Base-by-base conservation (phyloP, 1,140 invertebrate species). In the Zaprionus inermis region DNA sequence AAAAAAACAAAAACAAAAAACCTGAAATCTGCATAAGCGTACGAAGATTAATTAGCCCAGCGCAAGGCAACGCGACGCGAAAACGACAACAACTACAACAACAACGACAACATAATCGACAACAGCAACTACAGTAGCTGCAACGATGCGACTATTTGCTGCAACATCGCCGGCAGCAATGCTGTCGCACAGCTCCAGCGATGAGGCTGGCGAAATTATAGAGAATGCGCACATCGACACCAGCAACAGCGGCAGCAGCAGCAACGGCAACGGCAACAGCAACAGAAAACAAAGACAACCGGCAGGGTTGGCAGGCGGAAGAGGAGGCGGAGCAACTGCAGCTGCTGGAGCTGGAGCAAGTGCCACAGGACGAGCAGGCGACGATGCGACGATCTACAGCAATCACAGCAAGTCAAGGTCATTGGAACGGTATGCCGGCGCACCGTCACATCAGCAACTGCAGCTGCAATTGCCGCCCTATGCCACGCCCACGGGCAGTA, bases 381-480 rank as follows among this genome's bases (percentile, higher is more conserved):
- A 20, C 18, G 64, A 64, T 16, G 76, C 80, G 18, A 69, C 67
- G n/a, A 81, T 79, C 32, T 76, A 71, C 14, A 76, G 74, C 74
- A 74, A 71, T 52, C 74, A 68, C 16, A 80, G 49, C 61, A 91
- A 91, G 81, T 91, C 90, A 91, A 91, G 90, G 86, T 91, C 90
- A 61, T 76, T 91, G 68, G 90, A 91, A 78, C 86, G 90, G 18
- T 91, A 91, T 65, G 65, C 81, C 5, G 88, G 88, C n/a, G 83
- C 86, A n/a, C 90, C 90, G 30, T 66, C 80, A n/a, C 85, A 79
- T 22, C 79, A 82, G 52, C 76, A 80, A 28, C 46, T 61, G 30
- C 52, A 69, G n/a, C 51, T 59, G 52, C 52, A 64, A n/a, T 22
- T 82, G 54, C 70, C 90, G 9, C 79, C 84, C 72, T 76, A 85